These are phyloP conservation scores for Rhinoderma darwinii DNA, from an alignment of 2,113 vertebrate genomes.

Conservation along the genomic window DNA sequence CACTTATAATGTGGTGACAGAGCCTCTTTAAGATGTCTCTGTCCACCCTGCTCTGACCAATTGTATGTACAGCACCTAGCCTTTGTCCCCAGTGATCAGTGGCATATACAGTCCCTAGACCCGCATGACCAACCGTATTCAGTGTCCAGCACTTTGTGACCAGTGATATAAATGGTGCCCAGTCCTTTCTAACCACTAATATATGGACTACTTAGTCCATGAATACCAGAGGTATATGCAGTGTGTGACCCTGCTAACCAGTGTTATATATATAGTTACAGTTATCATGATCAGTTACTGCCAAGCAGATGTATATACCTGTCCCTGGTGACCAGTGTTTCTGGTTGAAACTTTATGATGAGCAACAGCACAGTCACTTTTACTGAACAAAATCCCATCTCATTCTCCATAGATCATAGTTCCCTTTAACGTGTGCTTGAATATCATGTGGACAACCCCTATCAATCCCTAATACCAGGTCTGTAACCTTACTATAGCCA, in stretches of 20 bases:
- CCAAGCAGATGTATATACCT: background rate
- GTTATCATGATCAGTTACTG: too few species aligned
- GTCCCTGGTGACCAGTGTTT: too few species aligned
- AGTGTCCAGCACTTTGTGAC: background rate
- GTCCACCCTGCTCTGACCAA: background rate
- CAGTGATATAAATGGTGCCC: background rate
- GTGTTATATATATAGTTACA: too few species aligned
- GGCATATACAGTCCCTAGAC: background rate
- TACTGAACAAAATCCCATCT: background rate
- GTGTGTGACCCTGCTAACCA: background rate
- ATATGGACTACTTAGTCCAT: background rate
- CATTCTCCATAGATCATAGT: background rate
- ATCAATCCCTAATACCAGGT: conserved; percentile 22
- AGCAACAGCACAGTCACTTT: background rate
- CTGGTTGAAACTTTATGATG: background rate
- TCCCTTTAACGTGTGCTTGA: background rate
- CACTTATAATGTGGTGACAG: too few species aligned
- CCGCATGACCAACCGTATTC: background rate
- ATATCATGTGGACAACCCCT: background rate
- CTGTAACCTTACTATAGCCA: conserved; percentile 9
- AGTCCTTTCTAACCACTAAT: background rate
- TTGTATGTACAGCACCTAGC: background rate
- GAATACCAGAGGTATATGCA: background rate
- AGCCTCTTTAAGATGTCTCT: too few species aligned
- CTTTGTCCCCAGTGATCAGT: background rate